These are phyloP conservation scores for Globia sparganii DNA, from an alignment of 2,888 invertebrate species.

Conservation along the genomic window DNA sequence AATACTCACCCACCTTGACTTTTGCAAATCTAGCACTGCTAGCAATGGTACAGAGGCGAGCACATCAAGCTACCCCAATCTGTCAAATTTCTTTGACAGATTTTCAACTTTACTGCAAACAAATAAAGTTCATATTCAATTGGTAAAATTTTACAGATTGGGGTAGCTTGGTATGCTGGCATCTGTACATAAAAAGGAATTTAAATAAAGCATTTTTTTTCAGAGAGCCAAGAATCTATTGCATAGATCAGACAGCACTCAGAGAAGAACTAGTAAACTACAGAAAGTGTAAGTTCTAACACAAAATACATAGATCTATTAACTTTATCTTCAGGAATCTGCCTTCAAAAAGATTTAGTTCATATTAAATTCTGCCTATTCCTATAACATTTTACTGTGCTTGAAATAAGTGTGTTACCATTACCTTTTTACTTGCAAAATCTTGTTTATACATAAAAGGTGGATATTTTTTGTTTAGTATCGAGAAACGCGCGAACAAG, in stretches of 20 bases:
- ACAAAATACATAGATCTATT: not conserved
- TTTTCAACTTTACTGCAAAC: no score
- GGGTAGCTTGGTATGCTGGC: no score
- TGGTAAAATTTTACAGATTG: no score
- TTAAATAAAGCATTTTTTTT: constrained; percentile 60
- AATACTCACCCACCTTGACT: not conserved
- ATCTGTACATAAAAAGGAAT: no score
- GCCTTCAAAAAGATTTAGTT: not conserved
- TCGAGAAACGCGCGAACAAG: constrained; percentile 95
- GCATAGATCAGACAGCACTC: constrained; percentile 93
- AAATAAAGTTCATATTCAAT: no score
- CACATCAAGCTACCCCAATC: no score
- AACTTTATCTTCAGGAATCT: not conserved
- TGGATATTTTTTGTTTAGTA: constrained; percentile 78
- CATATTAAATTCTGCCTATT: not conserved
- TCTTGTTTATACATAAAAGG: not conserved
- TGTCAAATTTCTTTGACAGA: no score
- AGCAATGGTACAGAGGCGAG: no score
- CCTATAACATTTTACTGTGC: not conserved
- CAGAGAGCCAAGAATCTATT: constrained; percentile 93
- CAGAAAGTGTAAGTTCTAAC: constrained; percentile 93
- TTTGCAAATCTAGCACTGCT: no score
- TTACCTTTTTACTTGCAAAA: not conserved
- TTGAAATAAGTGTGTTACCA: not conserved
- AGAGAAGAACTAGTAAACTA: constrained; percentile 94